phyloP scores from a whole-genome alignment of 2,888 invertebrate species.

The Arge pagana region DNA sequence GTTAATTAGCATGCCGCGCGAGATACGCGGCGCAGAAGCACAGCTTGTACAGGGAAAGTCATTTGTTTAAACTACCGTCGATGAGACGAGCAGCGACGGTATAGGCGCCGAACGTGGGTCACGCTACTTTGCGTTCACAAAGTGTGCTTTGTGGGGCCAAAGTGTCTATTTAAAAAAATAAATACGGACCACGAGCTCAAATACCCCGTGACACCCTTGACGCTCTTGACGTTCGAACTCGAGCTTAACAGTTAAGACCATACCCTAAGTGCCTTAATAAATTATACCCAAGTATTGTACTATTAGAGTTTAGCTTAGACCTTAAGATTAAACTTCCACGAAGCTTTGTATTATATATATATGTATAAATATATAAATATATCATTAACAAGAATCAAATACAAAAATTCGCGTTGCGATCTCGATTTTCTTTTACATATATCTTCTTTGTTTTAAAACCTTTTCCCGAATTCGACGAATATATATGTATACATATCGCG shows the following conservation, averaged over 20 bases:
- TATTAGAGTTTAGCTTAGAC: slow-evolving; percentile 14
- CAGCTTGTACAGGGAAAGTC: slow-evolving; percentile 11
- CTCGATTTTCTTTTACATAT: neutral
- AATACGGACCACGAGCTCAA: neutral
- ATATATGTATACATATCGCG: too few species aligned
- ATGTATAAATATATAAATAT: neutral
- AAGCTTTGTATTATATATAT: slow-evolving; percentile 8
- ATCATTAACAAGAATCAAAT: slow-evolving; percentile 2
- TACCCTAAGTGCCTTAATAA: slow-evolving; percentile 54
- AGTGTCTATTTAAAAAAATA: slow-evolving; percentile 12
- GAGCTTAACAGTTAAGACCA: slow-evolving; percentile 14
- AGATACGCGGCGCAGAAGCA: too few species aligned
- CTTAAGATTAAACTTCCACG: slow-evolving; percentile 9
- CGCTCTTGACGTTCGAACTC: slow-evolving; percentile 3
- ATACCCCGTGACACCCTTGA: slow-evolving; percentile 20
- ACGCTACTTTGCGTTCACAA: slow-evolving; percentile 1
- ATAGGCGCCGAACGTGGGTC: neutral
- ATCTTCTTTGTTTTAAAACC: neutral
- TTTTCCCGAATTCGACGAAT: too few species aligned
- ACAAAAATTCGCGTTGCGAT: neutral
- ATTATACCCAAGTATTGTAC: slow-evolving; percentile 43
- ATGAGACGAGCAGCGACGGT: neutral
- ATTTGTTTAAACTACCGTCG: too few species aligned
- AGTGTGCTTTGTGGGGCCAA: slow-evolving; percentile 12
- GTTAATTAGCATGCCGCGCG: slow-evolving; percentile 15